Base-by-base conservation (phyloP, 1,140 invertebrate species). In the Apis laboriosa region DNA sequence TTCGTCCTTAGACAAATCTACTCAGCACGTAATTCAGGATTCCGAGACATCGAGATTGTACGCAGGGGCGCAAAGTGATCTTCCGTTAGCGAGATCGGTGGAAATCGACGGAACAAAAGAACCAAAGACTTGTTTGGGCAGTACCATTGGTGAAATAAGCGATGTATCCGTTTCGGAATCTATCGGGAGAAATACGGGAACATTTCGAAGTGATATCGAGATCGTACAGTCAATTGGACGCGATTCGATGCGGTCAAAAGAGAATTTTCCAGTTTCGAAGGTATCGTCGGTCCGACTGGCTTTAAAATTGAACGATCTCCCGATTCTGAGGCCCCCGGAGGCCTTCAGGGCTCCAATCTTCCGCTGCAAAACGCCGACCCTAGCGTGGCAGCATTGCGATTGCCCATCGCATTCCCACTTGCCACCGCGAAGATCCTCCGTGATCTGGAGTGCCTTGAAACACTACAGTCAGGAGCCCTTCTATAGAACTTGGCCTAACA, bases 401-500 rank as follows among this genome's bases (percentile, higher is more conserved):
- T 92, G 92, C 72, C 87, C 84, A 0, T 90, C 90, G 64, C 92
- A 93, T 64, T 89, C 90, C 2, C 89, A 91, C 68, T 78, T 88
- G 19, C 84, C 86, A 70, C 70, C 79, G 64, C 88, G 77, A 71
- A 85, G 84, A 84, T 89, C 90, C 21, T 84, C 85, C 84, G 89
- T 88, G 84, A 90, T 90, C 68, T 93, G 92, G 80, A 90, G 88
- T 77, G 84, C 87, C 79, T 84, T 90, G 43, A 92, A 92, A 81
- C 87, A 88, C 53, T 91, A 86, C 85, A 86, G 53, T n/a, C 85
- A 88, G 83, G 85, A 91, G 51, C 84, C 89, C 43, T 86, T 91
- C 73, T 93, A 93, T 76, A 84, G 91, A 28, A 93, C 93, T 17
- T 93, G 93, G 92, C 92, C 92, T 19, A 91, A 90, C 66, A 84